Evolutionary conservation across 30 jellyfish, hydroid and myxozoan species (phyloP).

Genomic region (Aurelia sp.): DNA sequence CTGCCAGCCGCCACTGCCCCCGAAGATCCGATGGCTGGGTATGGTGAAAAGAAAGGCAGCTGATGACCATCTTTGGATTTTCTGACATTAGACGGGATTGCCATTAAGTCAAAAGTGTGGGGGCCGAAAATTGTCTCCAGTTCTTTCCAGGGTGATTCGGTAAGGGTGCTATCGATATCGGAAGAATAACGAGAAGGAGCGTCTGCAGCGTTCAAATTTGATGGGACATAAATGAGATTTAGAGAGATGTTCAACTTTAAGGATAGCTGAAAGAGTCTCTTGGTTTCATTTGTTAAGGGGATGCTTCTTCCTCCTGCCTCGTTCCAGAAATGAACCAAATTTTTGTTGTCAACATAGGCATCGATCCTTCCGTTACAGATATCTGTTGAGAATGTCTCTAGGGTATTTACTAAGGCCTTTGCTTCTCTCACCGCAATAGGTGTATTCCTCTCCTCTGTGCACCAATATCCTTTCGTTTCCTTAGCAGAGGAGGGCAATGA

Average conservation of each 20-base stretch:
- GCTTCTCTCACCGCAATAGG: no score
- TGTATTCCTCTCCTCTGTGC: no score
- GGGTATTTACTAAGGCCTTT: background rate
- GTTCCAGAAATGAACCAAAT: background rate
- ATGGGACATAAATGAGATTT: background rate
- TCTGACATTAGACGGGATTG: background rate
- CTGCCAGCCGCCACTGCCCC: no score
- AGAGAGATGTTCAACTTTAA: slow-evolving; percentile 6
- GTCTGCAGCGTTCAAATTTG: background rate
- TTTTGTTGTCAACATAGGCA: background rate
- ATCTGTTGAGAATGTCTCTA: slow-evolving; percentile 4
- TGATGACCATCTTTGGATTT: background rate
- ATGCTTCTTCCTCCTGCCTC: background rate
- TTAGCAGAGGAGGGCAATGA: no score
- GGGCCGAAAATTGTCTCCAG: background rate
- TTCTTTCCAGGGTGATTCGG: background rate
- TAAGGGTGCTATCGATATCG: slow-evolving; percentile 3
- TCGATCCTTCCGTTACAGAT: background rate
- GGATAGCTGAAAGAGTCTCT: background rate
- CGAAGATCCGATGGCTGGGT: background rate
- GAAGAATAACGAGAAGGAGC: background rate
- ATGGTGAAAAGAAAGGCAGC: slow-evolving; percentile 5
- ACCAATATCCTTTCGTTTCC: no score
- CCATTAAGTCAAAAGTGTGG: background rate
- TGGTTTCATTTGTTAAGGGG: background rate